phyloP scores from a whole-genome alignment of 2,797 vertebrate genomes.

The Hapalemur alaotrensis region DNA sequence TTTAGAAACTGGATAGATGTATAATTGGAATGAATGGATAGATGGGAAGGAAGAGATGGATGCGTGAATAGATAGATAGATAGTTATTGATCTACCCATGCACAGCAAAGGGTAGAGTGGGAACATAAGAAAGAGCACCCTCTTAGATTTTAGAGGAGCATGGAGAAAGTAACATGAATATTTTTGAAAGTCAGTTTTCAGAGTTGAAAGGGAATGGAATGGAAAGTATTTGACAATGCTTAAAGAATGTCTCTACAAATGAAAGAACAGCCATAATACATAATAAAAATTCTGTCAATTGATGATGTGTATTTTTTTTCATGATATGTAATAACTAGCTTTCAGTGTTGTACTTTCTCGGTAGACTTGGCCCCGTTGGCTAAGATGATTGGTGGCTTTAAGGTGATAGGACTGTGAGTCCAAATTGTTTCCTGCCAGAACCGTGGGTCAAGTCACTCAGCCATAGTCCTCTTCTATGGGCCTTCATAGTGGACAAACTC shows the following conservation, averaged over 20 bases:
- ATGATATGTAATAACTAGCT: neutral
- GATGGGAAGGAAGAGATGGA: neutral
- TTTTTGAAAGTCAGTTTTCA: neutral
- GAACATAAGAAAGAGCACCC: rapidly evolving
- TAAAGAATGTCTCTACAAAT: neutral
- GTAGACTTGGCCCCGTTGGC: neutral
- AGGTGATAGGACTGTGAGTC: neutral
- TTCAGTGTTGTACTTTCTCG: neutral
- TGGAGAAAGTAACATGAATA: neutral
- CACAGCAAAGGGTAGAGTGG: neutral
- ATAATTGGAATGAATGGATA: too few species aligned
- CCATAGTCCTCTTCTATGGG: neutral
- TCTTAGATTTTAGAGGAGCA: neutral
- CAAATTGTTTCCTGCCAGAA: neutral
- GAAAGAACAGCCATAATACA: neutral
- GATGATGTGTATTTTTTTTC: neutral
- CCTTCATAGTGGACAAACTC: neutral
- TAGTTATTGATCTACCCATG: neutral
- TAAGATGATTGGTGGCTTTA: neutral
- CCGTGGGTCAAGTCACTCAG: neutral
- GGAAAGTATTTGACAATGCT: neutral
- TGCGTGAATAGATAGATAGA: rapidly evolving
- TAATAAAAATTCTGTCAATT: neutral
- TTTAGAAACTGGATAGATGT: neutral
- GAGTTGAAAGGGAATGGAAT: neutral